A percentile compares a stretch with the other conserved stretches of the same genome.
Evolutionary conservation across 1,140 invertebrate species (phyloP).

Genomic region (Musca vetustissima): DNA sequence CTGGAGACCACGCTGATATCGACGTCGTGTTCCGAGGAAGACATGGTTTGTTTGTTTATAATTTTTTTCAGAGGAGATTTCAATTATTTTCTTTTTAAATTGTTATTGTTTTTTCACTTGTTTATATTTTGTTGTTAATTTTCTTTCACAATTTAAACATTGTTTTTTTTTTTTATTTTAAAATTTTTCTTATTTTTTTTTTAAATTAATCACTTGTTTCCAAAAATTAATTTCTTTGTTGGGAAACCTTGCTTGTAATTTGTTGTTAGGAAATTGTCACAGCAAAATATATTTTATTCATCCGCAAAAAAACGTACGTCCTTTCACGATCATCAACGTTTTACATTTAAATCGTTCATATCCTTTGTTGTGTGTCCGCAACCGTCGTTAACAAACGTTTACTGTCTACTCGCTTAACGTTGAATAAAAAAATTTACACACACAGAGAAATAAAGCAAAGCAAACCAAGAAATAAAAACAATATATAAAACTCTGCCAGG

Average conservation of each 20-base stretch:
- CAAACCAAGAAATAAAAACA: background rate
- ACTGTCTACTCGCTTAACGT: conserved; percentile 5
- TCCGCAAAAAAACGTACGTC: conserved; percentile 41
- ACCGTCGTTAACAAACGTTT: conserved; percentile 21
- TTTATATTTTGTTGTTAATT: background rate
- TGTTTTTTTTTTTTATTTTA: background rate
- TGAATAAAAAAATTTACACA: too few species aligned
- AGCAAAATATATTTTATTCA: background rate
- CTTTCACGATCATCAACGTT: conserved; percentile 55
- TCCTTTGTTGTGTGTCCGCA: conserved; percentile 19
- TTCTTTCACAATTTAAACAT: background rate
- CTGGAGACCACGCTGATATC: conserved; percentile 56
- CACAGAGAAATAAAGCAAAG: too few species aligned
- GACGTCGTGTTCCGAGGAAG: conserved; percentile 55
- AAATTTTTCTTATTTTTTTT: too few species aligned
- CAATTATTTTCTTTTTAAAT: background rate
- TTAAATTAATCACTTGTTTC: too few species aligned
- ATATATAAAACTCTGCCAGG: background rate
- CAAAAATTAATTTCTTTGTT: too few species aligned
- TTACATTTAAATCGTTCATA: conserved; percentile 51
- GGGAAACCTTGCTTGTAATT: too few species aligned
- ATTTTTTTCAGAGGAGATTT: background rate
- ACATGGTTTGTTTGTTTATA: conserved; percentile 39
- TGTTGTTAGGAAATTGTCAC: background rate
- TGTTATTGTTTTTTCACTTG: background rate